Base-by-base conservation (phyloP, 2,113 vertebrate genomes). In the Nibea albiflora region DNA sequence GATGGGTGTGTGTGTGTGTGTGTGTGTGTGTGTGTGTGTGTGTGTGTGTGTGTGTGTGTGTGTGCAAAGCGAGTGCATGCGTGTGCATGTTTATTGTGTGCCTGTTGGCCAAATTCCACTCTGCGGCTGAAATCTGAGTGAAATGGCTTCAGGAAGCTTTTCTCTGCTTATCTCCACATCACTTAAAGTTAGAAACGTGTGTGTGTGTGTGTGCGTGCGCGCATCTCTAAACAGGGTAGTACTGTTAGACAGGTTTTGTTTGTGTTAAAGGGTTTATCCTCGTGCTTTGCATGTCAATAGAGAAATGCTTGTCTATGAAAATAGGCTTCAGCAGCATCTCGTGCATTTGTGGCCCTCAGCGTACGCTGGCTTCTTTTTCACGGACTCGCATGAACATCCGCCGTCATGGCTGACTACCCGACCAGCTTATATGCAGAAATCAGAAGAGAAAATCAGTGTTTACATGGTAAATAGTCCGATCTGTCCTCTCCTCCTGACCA, bases 151-250 rank as follows among this genome's bases (percentile, higher is more conserved):
- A 49, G 62, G 42, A 46, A 50, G 44, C 56, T 26, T 76, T 7
- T 69, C 50, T 44, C 20, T 20, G 10, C 57, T 71, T 74, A 78
- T 78, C 44, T 53, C 10, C 26, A 17, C 28, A 44, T 73, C 58
- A 50, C 53, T 66, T n/a, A 8, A 42, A 22, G 14, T 20, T 19
- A 5, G 46, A n/a, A 56, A 47, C 2, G 35, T 26, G 7, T 14
- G 20, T 57, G 64, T 15, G 49, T 44, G 44, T 44, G 35, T 8
- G 11, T 14, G 24, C 49, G 57, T 19, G 26, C 7, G 16, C 3
- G 6, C 35, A 22, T 8, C 20, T 4, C 2, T 6, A 35, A 52
- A 31, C 63, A 20, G 11, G 19, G 24, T 61, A 3, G 11, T 5
- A 5, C 62, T 60, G 73, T 10, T 57, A 11, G 66, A 67, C 67